Base-by-base conservation (phyloP, 1,140 invertebrate genomes). In the Lordiphosa stackelbergi region DNA sequence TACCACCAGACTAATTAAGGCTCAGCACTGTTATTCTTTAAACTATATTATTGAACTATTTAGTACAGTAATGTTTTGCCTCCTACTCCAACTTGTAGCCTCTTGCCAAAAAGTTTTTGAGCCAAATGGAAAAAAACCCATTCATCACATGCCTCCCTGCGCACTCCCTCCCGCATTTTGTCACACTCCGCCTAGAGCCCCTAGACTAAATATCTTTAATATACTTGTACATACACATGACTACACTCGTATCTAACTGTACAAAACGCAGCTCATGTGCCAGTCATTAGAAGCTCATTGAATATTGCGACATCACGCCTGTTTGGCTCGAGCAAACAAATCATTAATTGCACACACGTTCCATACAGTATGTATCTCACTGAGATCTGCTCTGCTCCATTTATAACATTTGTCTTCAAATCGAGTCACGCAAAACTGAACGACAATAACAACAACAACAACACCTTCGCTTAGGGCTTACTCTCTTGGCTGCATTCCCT, bases 261-360 rank as follows among this genome's bases (percentile, higher is more conserved):
- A 58, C 55, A 53, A 11, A 43, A 28, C 28, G 4, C 41, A 45
- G 42, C 70, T 66, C 61, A 66, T 75, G 61, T 66, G 72, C 61
- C 49, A 70, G 66, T 74, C 72, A 75, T 70, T 75, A 75, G 66
- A 66, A 75, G 72, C 72, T 58, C 56, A 75, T 75, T 75, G 73
- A 62, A 68, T 73, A 73, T 73, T 73, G 70, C 70, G 70, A 73
- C 70, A 73, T 73, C 70, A 73, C 70, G 70, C 70, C 53, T 43
- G 53, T 37, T 49, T 49, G 47, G 31, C 35, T 36, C n/a, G 36
- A 12, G 45, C 52, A 51, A 55, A 55, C 40, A 65, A 70, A 57
- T 56, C 71, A 70, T 74, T 74, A 74, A 74, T 74, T 74, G 55
- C 66, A 57, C 34, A 42, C 62, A 22, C 24, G 24, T 34, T 22